Percentiles rank a stretch among this genome's conserved stretches.
Evolutionary conservation across 1,140 invertebrate genomes (phyloP).

Genomic region (Drosophila repletoides): DNA sequence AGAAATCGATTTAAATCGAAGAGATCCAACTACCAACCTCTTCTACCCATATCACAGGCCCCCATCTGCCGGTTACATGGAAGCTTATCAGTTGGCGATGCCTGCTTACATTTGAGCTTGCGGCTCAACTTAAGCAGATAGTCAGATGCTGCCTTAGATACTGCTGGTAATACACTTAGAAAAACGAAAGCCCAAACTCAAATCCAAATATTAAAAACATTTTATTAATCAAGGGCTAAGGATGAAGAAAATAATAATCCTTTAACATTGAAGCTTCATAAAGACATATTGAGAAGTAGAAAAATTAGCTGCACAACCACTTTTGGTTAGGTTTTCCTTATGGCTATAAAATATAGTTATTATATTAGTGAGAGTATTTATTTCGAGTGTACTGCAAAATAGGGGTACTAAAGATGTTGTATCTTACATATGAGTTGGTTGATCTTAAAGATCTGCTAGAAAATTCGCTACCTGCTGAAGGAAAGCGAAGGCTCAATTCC

Average conservation of each 20-base stretch:
- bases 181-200: too few relatives aligned
- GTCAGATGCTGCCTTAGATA: conserved; percentile 55
- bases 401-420: not conserved
- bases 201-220: too few relatives aligned
- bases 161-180: not conserved
- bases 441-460: not conserved
- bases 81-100: conserved; percentile 69
- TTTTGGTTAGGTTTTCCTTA: too few relatives aligned
- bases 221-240: too few relatives aligned
- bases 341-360: too few relatives aligned
- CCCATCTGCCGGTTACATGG: conserved; percentile 47
- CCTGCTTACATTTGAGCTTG: conserved; percentile 62
- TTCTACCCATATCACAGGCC: conserved; percentile 18
- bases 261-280: too few relatives aligned
- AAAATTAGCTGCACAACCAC: too few relatives aligned
- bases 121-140: conserved; percentile 63
- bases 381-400: too few relatives aligned
- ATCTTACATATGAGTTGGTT: not conserved
- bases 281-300: too few relatives aligned
- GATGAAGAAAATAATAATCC: too few relatives aligned
- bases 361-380: too few relatives aligned
- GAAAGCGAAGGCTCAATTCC: conserved; percentile 5
- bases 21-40: conserved; percentile 12
- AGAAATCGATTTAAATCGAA: conserved; percentile 79
- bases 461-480: conserved; percentile 1